phyloP scores from a whole-genome alignment of 2,797 vertebrate species.

The Crotalus adamanteus region DNA sequence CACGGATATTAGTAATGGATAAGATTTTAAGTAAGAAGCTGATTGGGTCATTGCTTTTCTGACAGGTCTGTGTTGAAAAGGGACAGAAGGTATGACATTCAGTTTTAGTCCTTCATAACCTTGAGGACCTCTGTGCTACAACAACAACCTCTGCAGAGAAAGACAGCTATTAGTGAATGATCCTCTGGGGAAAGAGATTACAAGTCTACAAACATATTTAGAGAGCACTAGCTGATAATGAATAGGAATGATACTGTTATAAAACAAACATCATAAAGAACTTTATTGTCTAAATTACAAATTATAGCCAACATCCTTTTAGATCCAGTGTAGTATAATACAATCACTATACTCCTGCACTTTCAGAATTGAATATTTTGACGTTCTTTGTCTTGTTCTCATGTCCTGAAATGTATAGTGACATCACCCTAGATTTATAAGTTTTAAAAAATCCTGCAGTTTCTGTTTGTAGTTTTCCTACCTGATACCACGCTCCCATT shows the following conservation, averaged over 20 bases:
- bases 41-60: slow-evolving; percentile 15
- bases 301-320: slow-evolving; percentile 29
- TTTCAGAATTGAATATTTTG: slow-evolving; percentile 8
- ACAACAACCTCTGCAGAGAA: background rate
- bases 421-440: background rate
- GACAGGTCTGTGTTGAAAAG: background rate
- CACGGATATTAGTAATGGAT: background rate
- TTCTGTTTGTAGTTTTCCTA: background rate
- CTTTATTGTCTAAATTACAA: slow-evolving; percentile 16
- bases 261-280: slow-evolving; percentile 25
- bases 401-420: background rate
- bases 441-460: background rate
- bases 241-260: slow-evolving; percentile 6
- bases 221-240: background rate
- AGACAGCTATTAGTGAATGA: background rate
- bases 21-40: background rate
- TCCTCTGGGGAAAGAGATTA: background rate
- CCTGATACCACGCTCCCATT: background rate
- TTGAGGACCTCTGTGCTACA: slow-evolving; percentile 3
- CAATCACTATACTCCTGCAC: background rate
- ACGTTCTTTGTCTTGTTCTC: background rate
- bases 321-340: background rate
- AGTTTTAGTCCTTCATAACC: background rate
- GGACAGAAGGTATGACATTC: slow-evolving; percentile 1
- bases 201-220: slow-evolving; percentile 31